Base-by-base conservation (phyloP, 1,140 invertebrate genomes). In the Trypoxylus dichotomus region DNA sequence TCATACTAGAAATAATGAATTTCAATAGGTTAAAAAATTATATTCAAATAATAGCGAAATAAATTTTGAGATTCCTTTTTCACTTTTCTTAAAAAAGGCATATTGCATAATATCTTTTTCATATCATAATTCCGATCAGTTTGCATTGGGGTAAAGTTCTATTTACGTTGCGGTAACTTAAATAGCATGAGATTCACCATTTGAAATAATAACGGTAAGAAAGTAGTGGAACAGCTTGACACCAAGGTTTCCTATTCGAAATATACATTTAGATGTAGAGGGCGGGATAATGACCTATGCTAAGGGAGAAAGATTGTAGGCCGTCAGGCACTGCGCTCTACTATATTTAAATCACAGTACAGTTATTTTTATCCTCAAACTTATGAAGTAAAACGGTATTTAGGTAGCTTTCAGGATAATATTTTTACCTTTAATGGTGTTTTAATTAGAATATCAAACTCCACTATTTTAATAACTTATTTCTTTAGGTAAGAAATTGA, bases 181-280 rank as follows among this genome's bases (percentile, higher is more conserved):
- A 24, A 25, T 68, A 68, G 47, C 47, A 54, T n/a, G 47, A 54
- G 19, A 19, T 37, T 25, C 27, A n/a, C 72, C 15, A 74, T 74
- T 74, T 74, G n/a, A 74, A 74, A 74, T 41, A 74, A 74, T 74
- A 74, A 47, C 0, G 19, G 24, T 24, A 25, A 25, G 60, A 25
- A 68, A 68, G 60, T 11, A 29, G 3, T 47, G 74, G 74, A 75
- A 75, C 74, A 21, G 74, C 41, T 75, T 75, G 74, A 47, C 74
- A 75, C 74, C 41, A 54, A 75, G 74, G 72, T 74, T 74, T 74
- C 21, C 41, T 47, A 25, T 74, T 21, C 37, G 19, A 74, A 74
- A 74, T 74, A 74, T 42, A 74, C 60, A 68, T 29, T 68, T 25
- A 19, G 15, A n/a, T 15, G 47, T n/a, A n/a, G 47, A 68, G 60